A percentile compares a stretch with the other conserved stretches of the same genome.
phyloP scores from a whole-genome alignment of 2,113 vertebrate genomes.

The Pagrus major region DNA sequence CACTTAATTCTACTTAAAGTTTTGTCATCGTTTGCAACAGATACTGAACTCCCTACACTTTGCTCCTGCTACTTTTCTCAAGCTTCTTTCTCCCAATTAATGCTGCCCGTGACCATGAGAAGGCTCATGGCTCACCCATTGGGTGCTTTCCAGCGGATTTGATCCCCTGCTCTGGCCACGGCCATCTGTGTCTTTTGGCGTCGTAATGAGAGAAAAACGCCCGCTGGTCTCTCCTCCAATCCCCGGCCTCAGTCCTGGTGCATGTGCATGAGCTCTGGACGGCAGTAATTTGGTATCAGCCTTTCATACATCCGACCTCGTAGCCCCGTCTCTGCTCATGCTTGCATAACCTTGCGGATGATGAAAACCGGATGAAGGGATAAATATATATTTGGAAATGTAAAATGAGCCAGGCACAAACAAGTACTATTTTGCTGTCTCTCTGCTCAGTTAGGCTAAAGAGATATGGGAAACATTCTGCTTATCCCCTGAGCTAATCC shows the following conservation, averaged over 20 bases:
- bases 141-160: conserved; percentile 76
- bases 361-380: conserved; percentile 72
- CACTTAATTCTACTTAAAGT: conserved; percentile 39
- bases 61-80: conserved; percentile 29
- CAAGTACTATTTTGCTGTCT: conserved; percentile 62
- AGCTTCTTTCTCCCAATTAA: conserved; percentile 49
- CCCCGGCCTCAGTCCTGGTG: conserved; percentile 38
- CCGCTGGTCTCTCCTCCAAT: conserved; percentile 68
- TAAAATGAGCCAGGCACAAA: conserved; percentile 72
- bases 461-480: conserved; percentile 73
- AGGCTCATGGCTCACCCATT: conserved; percentile 72
- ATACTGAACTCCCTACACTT: conserved; percentile 28
- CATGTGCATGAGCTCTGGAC: conserved; percentile 52
- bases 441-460: conserved; percentile 65
- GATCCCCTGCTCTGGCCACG: conserved; percentile 68
- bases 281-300: conserved; percentile 65
- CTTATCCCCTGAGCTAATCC: conserved; percentile 79
- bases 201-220: conserved; percentile 70
- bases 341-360: conserved; percentile 67
- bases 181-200: conserved; percentile 77
- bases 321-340: conserved; percentile 30
- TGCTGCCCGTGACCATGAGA: conserved; percentile 47
- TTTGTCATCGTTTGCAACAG: conserved; percentile 35
- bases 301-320: conserved; percentile 46
- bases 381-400: conserved; percentile 69